These are phyloP conservation scores for Strix uralensis DNA, from an alignment of 2,113 vertebrate species.

Conservation along the genomic window DNA sequence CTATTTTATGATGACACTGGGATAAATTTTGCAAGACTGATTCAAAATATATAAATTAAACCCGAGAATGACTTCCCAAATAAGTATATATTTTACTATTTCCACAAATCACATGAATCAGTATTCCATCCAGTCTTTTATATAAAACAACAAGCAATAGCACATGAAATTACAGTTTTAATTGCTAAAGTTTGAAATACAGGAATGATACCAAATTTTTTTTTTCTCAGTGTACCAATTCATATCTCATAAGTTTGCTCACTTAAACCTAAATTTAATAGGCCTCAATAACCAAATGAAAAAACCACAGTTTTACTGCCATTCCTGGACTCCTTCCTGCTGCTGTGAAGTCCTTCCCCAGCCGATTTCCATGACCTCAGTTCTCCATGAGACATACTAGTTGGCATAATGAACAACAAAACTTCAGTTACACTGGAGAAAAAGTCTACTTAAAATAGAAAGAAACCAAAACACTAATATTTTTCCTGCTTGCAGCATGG, in stretches of 20 bases:
- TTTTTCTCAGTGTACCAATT: background rate
- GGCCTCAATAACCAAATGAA: conserved; percentile 18
- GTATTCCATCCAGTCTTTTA: background rate
- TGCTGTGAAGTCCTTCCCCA: conserved; percentile 30
- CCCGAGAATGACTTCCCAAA: background rate
- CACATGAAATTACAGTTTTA: background rate
- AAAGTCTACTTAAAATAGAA: conserved; percentile 43
- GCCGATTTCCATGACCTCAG: conserved; percentile 45
- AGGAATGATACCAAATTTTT: background rate
- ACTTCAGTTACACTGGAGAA: background rate
- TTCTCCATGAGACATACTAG: conserved; percentile 42
- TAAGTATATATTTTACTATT: background rate
- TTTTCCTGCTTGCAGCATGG: background rate
- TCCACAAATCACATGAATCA: background rate
- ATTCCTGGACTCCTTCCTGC: conserved; percentile 41
- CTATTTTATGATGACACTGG: background rate
- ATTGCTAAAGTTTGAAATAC: background rate
- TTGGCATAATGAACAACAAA: conserved; percentile 52
- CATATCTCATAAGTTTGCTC: background rate
- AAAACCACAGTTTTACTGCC: conserved; percentile 7
- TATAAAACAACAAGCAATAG: background rate
- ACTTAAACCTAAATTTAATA: background rate
- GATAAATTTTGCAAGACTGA: background rate
- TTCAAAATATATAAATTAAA: background rate
- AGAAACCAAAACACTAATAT: conserved; percentile 2